Evolutionary conservation across 1,140 invertebrate genomes (phyloP), one percentile per base, ranked within the genome.

Genomic region (Himalopsyche phryganea): DNA sequence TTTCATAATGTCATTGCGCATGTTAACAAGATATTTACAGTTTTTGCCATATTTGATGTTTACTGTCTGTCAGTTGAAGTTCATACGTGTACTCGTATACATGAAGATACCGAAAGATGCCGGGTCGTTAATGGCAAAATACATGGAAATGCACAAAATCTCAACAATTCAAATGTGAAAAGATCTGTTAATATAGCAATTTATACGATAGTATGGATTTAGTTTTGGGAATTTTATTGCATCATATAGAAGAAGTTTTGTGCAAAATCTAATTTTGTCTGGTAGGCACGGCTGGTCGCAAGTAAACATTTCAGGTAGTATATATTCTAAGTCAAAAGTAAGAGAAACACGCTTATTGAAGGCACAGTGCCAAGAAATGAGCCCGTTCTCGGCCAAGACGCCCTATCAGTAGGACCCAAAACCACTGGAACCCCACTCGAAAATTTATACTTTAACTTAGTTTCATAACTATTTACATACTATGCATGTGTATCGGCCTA

Each of bases 401-500:
- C 45, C 32, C 47, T 50, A 57, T 58, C 48, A 35, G 38, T 44
- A 13, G 32, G 38, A 42, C 33, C 36, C 28, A 36, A 20, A 15
- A 44, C 49, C 50, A 49, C 23, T 28, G 50, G 14, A n/a, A 14
- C 20, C 14, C 23, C 50, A 59, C 45, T 40, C 50, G 35, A 59
- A 38, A 55, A 60, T 50, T 60, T 55, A 60, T 60, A 55, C 51
- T 54, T 49, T 36, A 52, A 48, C 50, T 60, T 47, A 45, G n/a
- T 46, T 41, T 60, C 49, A 54, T 60, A 53, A 60, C 58, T 60
- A 47, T 60, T 60, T 60, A 60, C 58, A 60, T 60, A 58, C 50
- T 51, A 28, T 28, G 23, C 23, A 28, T 28, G 23, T 28, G 9
- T 28, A 28, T 28, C 9, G 23, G 23, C 23, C 23, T 28, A 28